These are phyloP conservation scores for Synergus laeviventris DNA, from an alignment of 2,888 invertebrate genomes.

Conservation along the genomic window DNA sequence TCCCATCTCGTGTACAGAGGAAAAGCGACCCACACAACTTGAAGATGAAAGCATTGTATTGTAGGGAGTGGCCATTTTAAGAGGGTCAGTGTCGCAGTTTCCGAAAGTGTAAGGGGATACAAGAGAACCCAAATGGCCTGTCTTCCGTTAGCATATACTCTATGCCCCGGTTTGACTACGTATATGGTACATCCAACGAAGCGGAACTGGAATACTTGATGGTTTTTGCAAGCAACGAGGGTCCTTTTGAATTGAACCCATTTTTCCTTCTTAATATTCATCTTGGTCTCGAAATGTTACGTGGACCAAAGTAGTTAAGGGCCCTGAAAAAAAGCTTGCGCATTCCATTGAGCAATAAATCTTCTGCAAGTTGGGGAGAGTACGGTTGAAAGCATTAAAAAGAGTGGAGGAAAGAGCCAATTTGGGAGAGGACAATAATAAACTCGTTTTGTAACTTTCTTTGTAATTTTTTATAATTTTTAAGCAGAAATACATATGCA, in stretches of 20 bases:
- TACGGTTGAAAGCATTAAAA: not conserved
- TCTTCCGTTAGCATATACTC: slow-evolving; percentile 11
- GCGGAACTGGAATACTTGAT: slow-evolving; percentile 8
- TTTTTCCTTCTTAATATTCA: not conserved
- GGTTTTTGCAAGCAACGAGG: not conserved
- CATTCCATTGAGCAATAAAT: not conserved
- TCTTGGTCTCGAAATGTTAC: slow-evolving; percentile 22
- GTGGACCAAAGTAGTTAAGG: slow-evolving; percentile 16
- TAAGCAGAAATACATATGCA: too few relatives aligned
- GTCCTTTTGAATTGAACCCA: slow-evolving; percentile 18
- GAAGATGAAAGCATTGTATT: slow-evolving; percentile 30
- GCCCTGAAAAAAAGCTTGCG: not conserved
- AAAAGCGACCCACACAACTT: slow-evolving; percentile 25
- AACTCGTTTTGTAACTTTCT: not conserved
- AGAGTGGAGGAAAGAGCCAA: not conserved
- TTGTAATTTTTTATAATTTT: not conserved
- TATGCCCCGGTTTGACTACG: not conserved
- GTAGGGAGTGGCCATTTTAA: slow-evolving; percentile 23
- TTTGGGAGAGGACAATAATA: not conserved
- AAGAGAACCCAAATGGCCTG: slow-evolving; percentile 27
- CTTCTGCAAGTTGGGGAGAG: slow-evolving; percentile 14
- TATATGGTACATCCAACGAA: too few relatives aligned
- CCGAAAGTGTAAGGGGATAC: slow-evolving; percentile 38
- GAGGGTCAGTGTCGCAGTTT: slow-evolving; percentile 35
- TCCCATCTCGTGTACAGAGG: slow-evolving; percentile 32